Base-by-base conservation (phyloP, 35 echinoderm and acorn worm genomes). In the Hemicentrotus pulcherrimus region DNA sequence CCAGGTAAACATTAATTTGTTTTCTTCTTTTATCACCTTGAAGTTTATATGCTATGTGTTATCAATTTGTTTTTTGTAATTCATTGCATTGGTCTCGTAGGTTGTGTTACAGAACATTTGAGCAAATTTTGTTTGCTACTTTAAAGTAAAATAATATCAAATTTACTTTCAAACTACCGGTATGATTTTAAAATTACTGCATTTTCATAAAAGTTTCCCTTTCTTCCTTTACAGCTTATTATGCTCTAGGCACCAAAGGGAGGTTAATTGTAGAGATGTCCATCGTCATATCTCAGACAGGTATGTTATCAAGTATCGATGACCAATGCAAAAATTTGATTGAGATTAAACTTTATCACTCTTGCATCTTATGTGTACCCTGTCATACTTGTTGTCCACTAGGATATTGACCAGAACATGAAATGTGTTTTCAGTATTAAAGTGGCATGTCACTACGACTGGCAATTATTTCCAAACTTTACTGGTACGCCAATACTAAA, bases 231-330 rank as follows among this genome's bases (percentile, higher is more conserved):
- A 30, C 94, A 99, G 98, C 95, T 48, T 99, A 96, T 48, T 97
- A 99, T 95, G 97, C 98, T 86, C 50, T 97, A n/a, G 98, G 98
- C 48, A 95, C 90, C 58, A 96, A 91, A 91, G 98, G 98, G 11
- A 95, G 96, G 95, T 65, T 96, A 4, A 55, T 97, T 31, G 98
- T 99, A 4, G 98, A 99, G 78, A 94, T 95, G 5, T 96, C 96
- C 4, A 97, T 99, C 24, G 94, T 99, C 15, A 92, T 99, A 9
- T 99, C 98, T n/a, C 98, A 99, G 94, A 97, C 94, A 95, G 98
- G 98, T 99, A 88, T 59, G 97, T 96, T 24, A n/a, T 47, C 28
- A 91, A 78, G 50, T 41, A 41, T 41, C 0, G 50, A 55, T 55
- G 12, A 11, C 50, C 15, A 10, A 55, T 55, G 50, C 50, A 55